Percentiles rank a stretch among this genome's conserved stretches.
phyloP scores from a whole-genome alignment of 2,797 vertebrate genomes.

The Linurgus olivaceus region DNA sequence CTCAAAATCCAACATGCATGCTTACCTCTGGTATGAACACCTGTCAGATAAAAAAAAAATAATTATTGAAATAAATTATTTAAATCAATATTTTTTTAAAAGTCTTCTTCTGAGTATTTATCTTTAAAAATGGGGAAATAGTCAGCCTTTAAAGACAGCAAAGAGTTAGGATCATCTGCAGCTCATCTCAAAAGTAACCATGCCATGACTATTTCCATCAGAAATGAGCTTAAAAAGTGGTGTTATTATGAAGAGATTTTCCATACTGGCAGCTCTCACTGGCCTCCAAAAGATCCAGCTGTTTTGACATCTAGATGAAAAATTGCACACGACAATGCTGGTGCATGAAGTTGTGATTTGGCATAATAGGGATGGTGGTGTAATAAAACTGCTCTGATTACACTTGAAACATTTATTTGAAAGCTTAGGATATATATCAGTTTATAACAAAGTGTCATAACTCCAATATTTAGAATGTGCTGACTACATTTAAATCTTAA shows the following conservation, averaged over 20 bases:
- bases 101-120: not conserved
- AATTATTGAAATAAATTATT: not conserved
- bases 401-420: not conserved
- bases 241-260: not conserved
- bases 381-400: not conserved
- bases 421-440: not conserved
- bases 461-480: not conserved
- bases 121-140: not conserved
- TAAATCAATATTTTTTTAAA: not conserved
- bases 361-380: not conserved
- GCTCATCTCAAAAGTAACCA: not conserved
- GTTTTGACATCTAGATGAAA: not conserved
- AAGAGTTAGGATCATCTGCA: not conserved
- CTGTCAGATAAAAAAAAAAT: not conserved
- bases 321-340: rapidly evolving
- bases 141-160: not conserved
- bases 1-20: rapidly evolving
- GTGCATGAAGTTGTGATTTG: not conserved
- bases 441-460: not conserved
- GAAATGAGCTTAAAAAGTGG: not conserved
- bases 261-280: not conserved
- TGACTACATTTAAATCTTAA: not conserved
- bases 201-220: not conserved
- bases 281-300: not conserved
- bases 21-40: not conserved